These are phyloP conservation scores for Lanistes nyassanus DNA, from an alignment of 1,140 invertebrate species.

Conservation along the genomic window DNA sequence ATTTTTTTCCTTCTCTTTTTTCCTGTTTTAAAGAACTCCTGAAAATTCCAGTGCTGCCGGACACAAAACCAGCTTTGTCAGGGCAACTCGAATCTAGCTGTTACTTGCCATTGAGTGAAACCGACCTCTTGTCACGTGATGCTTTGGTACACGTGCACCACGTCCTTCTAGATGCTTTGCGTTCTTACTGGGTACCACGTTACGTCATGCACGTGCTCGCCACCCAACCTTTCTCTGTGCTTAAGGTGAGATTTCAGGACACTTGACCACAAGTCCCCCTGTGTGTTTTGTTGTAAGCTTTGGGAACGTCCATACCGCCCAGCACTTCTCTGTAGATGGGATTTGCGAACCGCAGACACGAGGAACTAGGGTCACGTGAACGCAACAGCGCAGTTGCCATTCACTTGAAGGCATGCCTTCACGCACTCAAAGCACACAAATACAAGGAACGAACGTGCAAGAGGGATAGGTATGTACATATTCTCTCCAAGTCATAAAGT, in stretches of 20 bases:
- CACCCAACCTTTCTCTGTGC: constrained; percentile 1
- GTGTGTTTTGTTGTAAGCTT: no score
- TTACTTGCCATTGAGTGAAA: neutral
- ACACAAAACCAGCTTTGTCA: neutral
- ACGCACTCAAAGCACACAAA: no score
- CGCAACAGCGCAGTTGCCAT: no score
- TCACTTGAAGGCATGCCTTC: no score
- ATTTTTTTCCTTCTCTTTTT: neutral
- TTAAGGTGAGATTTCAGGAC: neutral
- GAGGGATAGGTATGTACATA: no score
- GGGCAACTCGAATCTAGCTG: neutral
- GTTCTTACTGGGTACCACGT: constrained; percentile 15
- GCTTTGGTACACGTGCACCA: constrained; percentile 10
- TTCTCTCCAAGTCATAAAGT: no score
- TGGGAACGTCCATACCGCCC: no score
- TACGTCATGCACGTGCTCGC: constrained; percentile 19
- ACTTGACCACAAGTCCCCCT: no score
- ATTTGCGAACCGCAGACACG: no score
- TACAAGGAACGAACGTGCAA: no score
- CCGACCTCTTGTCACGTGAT: constrained; percentile 13
- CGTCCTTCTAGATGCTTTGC: constrained; percentile 11
- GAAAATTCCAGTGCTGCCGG: constrained; percentile 12
- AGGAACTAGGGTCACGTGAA: no score
- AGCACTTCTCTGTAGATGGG: no score
- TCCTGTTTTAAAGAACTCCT: constrained; percentile 7